These are phyloP conservation scores for Oncorhynchus mykiss DNA, from an alignment of 2,113 vertebrate genomes.

Conservation along the genomic window DNA sequence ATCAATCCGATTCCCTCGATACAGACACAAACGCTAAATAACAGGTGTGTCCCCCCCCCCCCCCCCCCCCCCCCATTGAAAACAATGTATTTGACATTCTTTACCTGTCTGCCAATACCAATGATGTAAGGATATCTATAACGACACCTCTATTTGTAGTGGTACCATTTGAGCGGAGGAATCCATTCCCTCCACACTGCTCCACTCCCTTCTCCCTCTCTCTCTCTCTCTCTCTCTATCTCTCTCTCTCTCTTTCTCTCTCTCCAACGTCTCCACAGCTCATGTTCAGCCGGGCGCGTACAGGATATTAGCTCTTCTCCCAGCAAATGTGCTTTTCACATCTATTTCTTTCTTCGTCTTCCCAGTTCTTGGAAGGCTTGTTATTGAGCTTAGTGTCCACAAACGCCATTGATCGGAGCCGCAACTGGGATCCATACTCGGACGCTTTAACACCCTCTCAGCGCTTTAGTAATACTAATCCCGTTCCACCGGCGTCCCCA, in stretches of 20 bases:
- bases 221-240: constrained; percentile 8
- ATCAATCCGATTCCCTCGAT: constrained; percentile 67
- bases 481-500: constrained; percentile 93
- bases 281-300: constrained; percentile 75
- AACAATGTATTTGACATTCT: constrained; percentile 71
- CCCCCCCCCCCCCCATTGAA: constrained; percentile 24
- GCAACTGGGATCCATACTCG: constrained; percentile 97
- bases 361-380: constrained; percentile 90
- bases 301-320: constrained; percentile 96
- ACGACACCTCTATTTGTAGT: constrained; percentile 72
- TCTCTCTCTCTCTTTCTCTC: constrained; percentile 1
- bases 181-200: constrained; percentile 49
- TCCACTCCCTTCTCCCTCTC: neutral
- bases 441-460: constrained; percentile 95
- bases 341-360: constrained; percentile 92
- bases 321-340: constrained; percentile 99
- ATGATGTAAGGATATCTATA: constrained; percentile 74
- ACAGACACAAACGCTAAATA: constrained; percentile 21
- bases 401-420: constrained; percentile 99
- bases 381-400: constrained; percentile 99
- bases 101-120: constrained; percentile 72
- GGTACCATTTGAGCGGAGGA: constrained; percentile 68
- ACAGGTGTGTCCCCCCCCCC: constrained; percentile 19
- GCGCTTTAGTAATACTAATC: constrained; percentile 98
- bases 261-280: constrained; percentile 26